Evolutionary conservation across 2,797 vertebrate genomes (phyloP), one percentile per base, ranked within the genome.

Genomic region (Chaetodon trifasciatus): DNA sequence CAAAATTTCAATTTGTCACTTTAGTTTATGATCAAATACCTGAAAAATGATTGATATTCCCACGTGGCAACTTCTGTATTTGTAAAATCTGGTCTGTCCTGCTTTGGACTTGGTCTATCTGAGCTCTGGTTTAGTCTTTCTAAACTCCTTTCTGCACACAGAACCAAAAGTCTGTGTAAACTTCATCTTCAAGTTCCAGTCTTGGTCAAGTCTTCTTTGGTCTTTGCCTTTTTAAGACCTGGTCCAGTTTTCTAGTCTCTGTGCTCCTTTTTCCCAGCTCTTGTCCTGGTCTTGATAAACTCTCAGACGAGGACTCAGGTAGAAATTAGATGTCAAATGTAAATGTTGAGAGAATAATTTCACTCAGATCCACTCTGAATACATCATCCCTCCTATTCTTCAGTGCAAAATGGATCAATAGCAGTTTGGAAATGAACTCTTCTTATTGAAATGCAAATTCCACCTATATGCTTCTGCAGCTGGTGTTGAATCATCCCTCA

Each of bases 361-460:
- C 23, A 10, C 52, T 69, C 5, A 42, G 13, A 61, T 76, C 32
- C 64, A 32, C 58, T 63, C 52, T 62, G 49, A 49, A 37, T n/a
- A n/a, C 71, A 50, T 53, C 28, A 47, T 49, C 5, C 16, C 68
- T 50, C 49, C 63, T 55, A 15, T 44, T 72, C 32, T 42, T 71
- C 53, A 73, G 28, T 66, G 52, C 15, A 10, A 46, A 78, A 64
- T 46, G 32, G 39, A 64, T 80, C 49, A 76, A 21, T 50, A 7
- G 55, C 56, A 57, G 57, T 40, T 23, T 69, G 62, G 40, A 76
- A 71, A 78, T 65, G 9, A 78, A 50, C 35, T 57, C 46, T 9
- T 53, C 47, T 11, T 9, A 76, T 81, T 81, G 61, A 76, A 67
- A 87, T 73, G 78, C 42, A 56, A 56, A 81, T 86, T 70, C 53